Evolutionary conservation across 2,113 vertebrate species (phyloP).

Genomic region (cat (Felis catus)): F.catus_Fca126_mat1.0 CM031423.1:715501-716000

Average conservation of each 20-base stretch:
- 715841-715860: background rate
- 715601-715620: background rate
- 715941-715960: background rate
- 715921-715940: background rate
- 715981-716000: background rate
- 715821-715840: background rate
- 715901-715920: background rate
- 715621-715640: too few species aligned
- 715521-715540: too few species aligned
- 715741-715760: background rate
- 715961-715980: fast-evolving
- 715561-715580: background rate
- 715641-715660: too few species aligned
- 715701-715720: too few species aligned
- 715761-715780: background rate
- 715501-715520: too few species aligned
- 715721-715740: background rate
- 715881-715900: background rate
- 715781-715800: background rate
- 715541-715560: background rate
- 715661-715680: too few species aligned
- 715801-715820: background rate
- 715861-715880: background rate
- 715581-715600: background rate
- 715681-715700: too few species aligned